A percentile compares a stretch with the other conserved stretches of the same genome.
These are phyloP conservation scores for Homarus americanus DNA, from an alignment of 1,140 invertebrate species.

Conservation along the genomic window DNA sequence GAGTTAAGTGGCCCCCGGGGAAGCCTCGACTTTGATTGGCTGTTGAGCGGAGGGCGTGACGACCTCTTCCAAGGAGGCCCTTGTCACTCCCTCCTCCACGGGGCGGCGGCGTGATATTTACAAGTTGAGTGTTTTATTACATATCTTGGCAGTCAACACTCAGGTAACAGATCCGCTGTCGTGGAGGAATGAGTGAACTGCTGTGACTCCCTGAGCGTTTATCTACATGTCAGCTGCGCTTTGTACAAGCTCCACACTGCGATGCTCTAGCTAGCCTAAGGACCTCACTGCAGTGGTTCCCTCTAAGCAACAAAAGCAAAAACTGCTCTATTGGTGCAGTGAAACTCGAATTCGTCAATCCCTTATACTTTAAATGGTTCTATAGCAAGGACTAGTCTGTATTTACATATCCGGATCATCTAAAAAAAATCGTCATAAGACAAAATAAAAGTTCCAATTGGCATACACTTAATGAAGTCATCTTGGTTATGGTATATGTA, in stretches of 20 bases:
- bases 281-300: background rate
- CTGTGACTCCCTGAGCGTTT: background rate
- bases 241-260: background rate
- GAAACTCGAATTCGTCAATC: background rate
- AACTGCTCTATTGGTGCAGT: background rate
- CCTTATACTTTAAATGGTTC: too few species aligned
- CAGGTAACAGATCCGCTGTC: background rate
- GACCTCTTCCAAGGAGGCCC: background rate
- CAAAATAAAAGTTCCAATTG: too few species aligned
- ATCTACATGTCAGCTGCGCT: background rate
- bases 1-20: background rate
- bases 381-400: too few species aligned
- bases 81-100: background rate
- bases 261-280: background rate
- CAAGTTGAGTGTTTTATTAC: background rate
- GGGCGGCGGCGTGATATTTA: background rate
- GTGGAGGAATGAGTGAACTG: background rate
- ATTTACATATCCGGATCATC: too few species aligned
- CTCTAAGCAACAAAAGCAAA: background rate
- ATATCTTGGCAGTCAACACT: slow-evolving; percentile 3
- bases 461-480: too few species aligned
- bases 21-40: background rate
- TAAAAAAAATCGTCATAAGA: too few species aligned
- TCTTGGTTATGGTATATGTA: too few species aligned
- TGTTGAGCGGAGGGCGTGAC: background rate